Evolutionary conservation across 2,888 invertebrate genomes (phyloP).

Genomic region (Siphlonurus alternatus): DNA sequence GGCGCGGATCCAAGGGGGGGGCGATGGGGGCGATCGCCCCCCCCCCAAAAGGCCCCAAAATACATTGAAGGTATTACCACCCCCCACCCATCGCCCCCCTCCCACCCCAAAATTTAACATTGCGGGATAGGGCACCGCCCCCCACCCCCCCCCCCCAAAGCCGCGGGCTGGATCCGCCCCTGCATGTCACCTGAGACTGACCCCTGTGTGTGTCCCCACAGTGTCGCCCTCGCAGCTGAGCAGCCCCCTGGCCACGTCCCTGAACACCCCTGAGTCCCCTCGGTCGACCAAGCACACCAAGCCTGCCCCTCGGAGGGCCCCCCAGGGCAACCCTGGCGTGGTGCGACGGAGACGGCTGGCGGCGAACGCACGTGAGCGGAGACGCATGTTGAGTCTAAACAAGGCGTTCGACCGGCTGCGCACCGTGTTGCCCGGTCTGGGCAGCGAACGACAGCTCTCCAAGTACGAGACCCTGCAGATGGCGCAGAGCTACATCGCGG

Average conservation of each 20-base stretch:
- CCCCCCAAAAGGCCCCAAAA: too few species aligned
- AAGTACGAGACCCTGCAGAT: constrained; percentile 95
- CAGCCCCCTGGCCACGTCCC: background rate
- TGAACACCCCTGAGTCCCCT: background rate
- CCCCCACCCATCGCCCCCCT: too few species aligned
- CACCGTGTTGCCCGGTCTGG: constrained; percentile 78
- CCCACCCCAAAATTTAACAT: too few species aligned
- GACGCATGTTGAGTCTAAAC: constrained; percentile 87
- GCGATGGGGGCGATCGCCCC: too few species aligned
- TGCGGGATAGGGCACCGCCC: too few species aligned
- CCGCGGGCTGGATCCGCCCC: too few species aligned
- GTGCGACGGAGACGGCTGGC: constrained; percentile 71
- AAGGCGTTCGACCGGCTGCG: constrained; percentile 84
- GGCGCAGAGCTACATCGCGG: constrained; percentile 91
- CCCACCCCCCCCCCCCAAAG: too few species aligned
- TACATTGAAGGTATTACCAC: too few species aligned
- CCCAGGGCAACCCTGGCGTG: constrained; percentile 51
- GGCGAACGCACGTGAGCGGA: constrained; percentile 81
- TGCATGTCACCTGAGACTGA: too few species aligned
- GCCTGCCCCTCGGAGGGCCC: background rate
- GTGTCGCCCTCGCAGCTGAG: background rate
- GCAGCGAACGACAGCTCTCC: constrained; percentile 80
- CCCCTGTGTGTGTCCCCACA: background rate
- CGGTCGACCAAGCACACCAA: background rate
- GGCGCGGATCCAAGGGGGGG: too few species aligned